Evolutionary conservation across 2,113 vertebrate genomes (phyloP), one percentile per base, ranked within the genome.

Genomic region (Acrocephalus arundinaceus): DNA sequence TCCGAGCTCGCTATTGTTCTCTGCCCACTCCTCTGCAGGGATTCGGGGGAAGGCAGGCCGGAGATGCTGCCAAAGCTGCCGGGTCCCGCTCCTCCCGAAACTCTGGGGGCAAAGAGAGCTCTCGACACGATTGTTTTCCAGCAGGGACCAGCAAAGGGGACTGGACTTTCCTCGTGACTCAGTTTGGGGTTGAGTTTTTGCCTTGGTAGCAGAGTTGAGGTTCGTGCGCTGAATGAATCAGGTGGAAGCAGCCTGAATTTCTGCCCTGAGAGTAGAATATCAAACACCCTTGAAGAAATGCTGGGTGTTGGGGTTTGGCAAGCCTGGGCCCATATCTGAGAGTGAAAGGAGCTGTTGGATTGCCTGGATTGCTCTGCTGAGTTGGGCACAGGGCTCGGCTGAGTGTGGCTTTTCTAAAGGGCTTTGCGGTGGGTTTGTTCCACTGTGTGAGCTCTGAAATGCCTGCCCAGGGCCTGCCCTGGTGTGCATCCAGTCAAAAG

Each of bases 21-120:
- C 89, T 95, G 89, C 92, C 84, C 58, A 8, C 76, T 66, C 79
- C 73, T 55, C 59, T 5, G 65, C 77, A 10, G 4, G 52, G 66
- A 89, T 81, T 51, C 18, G 2, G 76, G 68, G 59, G 1, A 25
- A 76, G 45, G 54, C 23, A 11, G 81, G 74, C n/a, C 19, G 6
- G 18, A 39, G 93, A 35, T 78, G 90, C 52, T 89, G 70, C 76
- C 74, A 41, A 9, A 85, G 80, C 87, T 72, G 57, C 85, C 15
- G 55, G 66, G 52, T 35, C 67, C 62, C 21, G 2, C 16, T 89
- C 82, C 84, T 68, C 31, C 80, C 57, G 6, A 39, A 84, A 65
- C 54, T 73, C 62, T 0, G 49, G 66, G 49, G 89, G 37, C 7
- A 48, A 65, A 45, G 86, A 83, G 43, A 25, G 63, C 68, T 46